phyloP scores from a whole-genome alignment of 2,888 invertebrate genomes.

The Lumbricus terrestris region DNA sequence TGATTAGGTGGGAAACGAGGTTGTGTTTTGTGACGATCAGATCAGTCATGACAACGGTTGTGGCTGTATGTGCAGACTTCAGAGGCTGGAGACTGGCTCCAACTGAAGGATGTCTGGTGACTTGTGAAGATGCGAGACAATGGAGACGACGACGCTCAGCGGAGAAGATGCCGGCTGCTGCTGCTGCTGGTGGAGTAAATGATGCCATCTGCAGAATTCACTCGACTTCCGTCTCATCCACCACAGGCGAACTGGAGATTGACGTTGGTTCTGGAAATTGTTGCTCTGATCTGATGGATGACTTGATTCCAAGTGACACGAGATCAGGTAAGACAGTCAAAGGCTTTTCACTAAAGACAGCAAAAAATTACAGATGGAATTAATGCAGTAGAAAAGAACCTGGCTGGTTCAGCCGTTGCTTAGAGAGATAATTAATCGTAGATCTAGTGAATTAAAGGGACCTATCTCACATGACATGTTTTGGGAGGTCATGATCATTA shows the following conservation, averaged over 20 bases:
- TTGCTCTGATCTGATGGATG: background rate
- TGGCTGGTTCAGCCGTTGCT: background rate
- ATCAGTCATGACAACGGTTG: background rate
- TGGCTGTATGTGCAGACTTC: background rate
- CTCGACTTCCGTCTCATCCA: background rate
- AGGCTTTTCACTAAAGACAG: background rate
- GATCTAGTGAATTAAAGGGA: background rate
- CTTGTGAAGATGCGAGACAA: background rate
- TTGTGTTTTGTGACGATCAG: background rate
- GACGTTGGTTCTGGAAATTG: background rate
- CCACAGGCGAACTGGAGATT: background rate
- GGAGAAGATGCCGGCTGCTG: background rate
- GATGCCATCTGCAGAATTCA: background rate
- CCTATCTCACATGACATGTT: background rate
- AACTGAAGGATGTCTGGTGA: background rate
- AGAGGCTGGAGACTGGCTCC: background rate
- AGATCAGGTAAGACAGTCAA: background rate
- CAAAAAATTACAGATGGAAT: background rate
- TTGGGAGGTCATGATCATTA: background rate
- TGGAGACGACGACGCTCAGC: too few species aligned
- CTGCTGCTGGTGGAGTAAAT: background rate
- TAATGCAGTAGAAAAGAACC: background rate
- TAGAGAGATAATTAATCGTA: background rate
- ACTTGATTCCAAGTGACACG: background rate
- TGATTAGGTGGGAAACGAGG: background rate